Conservation (phyloP, 37 sponge, comb jelly and placozoan species). For the Aplysina aerophoba region DNA sequence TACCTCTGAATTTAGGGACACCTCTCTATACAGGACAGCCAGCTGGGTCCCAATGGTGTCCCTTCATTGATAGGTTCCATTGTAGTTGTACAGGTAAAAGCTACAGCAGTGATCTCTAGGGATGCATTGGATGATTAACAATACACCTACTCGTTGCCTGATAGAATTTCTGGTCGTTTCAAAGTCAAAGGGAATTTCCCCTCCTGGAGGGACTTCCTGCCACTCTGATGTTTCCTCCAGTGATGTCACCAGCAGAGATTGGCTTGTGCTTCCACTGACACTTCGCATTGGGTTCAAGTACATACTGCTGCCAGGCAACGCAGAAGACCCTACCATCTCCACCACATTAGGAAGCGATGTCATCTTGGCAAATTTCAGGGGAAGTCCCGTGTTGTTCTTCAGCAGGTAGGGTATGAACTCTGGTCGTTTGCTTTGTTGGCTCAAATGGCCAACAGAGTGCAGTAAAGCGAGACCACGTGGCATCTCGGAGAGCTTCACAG, state of each 20-base stretch:
- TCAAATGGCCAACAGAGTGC: conserved; percentile 74
- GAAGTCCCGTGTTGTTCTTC: conserved; percentile 85
- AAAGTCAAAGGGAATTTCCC: conserved; percentile 80
- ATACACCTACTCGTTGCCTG: conserved; percentile 56
- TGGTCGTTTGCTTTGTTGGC: conserved; percentile 63
- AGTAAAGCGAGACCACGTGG: conserved; percentile 70
- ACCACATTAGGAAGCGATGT: conserved; percentile 80
- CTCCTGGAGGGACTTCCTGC: conserved; percentile 68
- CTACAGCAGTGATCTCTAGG: too few relatives aligned
- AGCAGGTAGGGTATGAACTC: conserved; percentile 82
- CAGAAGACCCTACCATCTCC: background rate
- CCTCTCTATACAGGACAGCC: too few relatives aligned
- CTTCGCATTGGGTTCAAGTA: background rate
- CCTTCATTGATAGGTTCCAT: too few relatives aligned
- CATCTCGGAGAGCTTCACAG: conserved; percentile 37
- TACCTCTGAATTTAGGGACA: too few relatives aligned
- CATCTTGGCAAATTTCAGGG: conserved; percentile 82
- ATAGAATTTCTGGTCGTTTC: conserved; percentile 43
- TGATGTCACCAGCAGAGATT: conserved; percentile 18
- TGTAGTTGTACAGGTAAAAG: too few relatives aligned
- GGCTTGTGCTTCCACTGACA: background rate
- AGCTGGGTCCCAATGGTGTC: too few relatives aligned
- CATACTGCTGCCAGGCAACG: background rate
- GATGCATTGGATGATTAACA: too few relatives aligned
- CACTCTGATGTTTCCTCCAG: conserved; percentile 62